Evolutionary conservation across 2,888 invertebrate species (phyloP).

Genomic region (Lithophane leautieri): DNA sequence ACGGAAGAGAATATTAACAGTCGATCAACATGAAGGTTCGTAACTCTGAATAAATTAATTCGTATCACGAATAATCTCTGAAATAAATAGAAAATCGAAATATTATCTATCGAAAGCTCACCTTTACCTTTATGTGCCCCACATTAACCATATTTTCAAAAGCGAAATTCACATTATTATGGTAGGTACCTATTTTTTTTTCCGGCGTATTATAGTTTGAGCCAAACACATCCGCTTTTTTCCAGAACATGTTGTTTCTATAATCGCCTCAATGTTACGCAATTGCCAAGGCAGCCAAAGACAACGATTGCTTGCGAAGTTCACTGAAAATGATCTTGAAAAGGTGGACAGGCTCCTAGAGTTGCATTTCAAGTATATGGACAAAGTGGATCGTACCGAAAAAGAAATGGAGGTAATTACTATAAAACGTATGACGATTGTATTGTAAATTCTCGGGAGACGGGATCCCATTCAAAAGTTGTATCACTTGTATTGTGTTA

Average conservation of each 20-base stretch:
- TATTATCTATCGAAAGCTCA: not conserved
- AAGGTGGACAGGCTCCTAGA: constrained; percentile 99
- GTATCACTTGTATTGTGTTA: not conserved
- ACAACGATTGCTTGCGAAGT: constrained; percentile 97
- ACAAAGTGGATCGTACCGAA: constrained; percentile 96
- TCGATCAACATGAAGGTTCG: constrained; percentile 96
- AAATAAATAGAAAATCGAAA: not conserved
- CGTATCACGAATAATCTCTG: not conserved
- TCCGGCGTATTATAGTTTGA: not conserved
- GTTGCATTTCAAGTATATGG: constrained; percentile 98
- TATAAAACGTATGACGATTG: constrained; percentile 5
- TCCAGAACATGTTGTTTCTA: constrained; percentile 97
- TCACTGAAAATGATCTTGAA: constrained; percentile 99
- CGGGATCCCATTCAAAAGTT: not conserved
- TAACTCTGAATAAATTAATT: not conserved
- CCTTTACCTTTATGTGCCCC: not conserved
- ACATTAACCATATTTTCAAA: not conserved
- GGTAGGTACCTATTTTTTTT: no score
- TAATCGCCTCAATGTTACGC: constrained; percentile 97
- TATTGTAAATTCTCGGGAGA: not conserved
- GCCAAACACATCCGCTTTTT: constrained; percentile 31
- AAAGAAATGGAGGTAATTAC: constrained; percentile 92
- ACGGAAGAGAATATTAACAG: constrained; percentile 94
- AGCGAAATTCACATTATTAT: not conserved
- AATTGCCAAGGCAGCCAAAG: constrained; percentile 98